Percentiles rank a stretch among this genome's conserved stretches.
Conservation (phyloP, 2,113 vertebrate species). For the Colaptes auratus region DNA sequence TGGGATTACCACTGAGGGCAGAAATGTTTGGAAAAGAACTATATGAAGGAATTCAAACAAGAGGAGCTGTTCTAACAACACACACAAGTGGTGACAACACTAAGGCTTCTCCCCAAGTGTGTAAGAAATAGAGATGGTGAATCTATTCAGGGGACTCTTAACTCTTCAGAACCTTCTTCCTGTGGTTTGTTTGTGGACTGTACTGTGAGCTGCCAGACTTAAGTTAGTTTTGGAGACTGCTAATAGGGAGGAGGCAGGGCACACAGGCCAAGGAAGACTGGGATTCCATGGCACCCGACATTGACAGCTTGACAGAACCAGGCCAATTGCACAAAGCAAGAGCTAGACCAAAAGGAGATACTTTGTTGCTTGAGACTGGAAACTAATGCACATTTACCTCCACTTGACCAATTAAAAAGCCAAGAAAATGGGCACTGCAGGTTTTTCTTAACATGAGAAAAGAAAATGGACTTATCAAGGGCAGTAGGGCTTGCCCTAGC, state of each 20-base stretch:
- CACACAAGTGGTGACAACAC: not conserved
- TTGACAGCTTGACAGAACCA: not conserved
- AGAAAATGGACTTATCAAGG: accelerated
- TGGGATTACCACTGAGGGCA: not conserved
- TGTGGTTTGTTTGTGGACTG: not conserved
- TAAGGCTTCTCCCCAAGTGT: not conserved
- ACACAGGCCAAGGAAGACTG: not conserved
- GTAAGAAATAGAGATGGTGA: not conserved
- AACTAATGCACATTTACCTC: not conserved
- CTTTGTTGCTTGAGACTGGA: not conserved
- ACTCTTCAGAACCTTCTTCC: not conserved
- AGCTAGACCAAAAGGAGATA: not conserved
- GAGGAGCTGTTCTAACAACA: not conserved
- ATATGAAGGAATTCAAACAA: not conserved
- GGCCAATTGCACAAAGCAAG: not conserved
- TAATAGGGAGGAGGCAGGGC: not conserved
- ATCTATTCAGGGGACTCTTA: not conserved
- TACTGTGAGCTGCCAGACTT: not conserved
- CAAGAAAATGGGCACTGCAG: not conserved
- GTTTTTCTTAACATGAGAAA: not conserved
- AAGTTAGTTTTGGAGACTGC: not conserved
- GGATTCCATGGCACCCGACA: not conserved
- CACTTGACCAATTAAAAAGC: not conserved
- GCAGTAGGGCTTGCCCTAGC: not conserved
- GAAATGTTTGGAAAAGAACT: not conserved